phyloP scores from a whole-genome alignment of 2,888 invertebrate genomes.

The Metellina segmentata region DNA sequence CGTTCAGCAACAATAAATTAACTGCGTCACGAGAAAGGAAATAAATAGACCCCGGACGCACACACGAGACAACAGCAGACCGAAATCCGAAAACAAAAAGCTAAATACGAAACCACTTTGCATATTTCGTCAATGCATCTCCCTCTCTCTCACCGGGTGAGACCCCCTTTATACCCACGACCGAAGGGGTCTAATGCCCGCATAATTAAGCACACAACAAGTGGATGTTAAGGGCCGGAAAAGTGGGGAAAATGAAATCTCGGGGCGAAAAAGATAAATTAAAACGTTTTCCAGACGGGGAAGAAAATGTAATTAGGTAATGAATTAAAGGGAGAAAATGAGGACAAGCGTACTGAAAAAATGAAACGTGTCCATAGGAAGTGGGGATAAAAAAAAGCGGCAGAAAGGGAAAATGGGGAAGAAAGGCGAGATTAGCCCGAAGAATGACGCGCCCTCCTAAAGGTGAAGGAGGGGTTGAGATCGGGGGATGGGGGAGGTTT shows the following conservation, averaged over 20 bases:
- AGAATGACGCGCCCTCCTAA: constrained; percentile 52
- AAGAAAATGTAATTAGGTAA: constrained; percentile 76
- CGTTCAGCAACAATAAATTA: background rate
- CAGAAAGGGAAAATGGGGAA: constrained; percentile 6
- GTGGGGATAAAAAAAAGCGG: constrained; percentile 2
- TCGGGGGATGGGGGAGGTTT: constrained; percentile 48
- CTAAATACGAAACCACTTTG: constrained; percentile 41
- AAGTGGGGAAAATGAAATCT: constrained; percentile 57
- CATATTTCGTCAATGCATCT: constrained; percentile 42
- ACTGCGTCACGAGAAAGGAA: background rate
- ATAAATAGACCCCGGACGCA: background rate
- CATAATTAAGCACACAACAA: constrained; percentile 77
- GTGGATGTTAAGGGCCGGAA: constrained; percentile 61
- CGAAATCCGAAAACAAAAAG: constrained; percentile 1
- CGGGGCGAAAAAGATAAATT: constrained; percentile 69
- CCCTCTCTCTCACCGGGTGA: constrained; percentile 20
- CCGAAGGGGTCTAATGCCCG: constrained; percentile 68
- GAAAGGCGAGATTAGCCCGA: constrained; percentile 63
- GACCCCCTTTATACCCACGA: background rate
- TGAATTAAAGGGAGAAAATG: constrained; percentile 76
- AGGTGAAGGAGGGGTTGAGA: constrained; percentile 7
- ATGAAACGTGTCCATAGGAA: constrained; percentile 36
- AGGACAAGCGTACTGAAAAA: constrained; percentile 55
- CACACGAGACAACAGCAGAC: background rate
- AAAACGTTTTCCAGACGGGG: constrained; percentile 73